Percentiles rank a stretch among this genome's conserved stretches.
These are phyloP conservation scores for Pogonognathellus flavescens DNA, from an alignment of 1,140 invertebrate species.

Conservation along the genomic window DNA sequence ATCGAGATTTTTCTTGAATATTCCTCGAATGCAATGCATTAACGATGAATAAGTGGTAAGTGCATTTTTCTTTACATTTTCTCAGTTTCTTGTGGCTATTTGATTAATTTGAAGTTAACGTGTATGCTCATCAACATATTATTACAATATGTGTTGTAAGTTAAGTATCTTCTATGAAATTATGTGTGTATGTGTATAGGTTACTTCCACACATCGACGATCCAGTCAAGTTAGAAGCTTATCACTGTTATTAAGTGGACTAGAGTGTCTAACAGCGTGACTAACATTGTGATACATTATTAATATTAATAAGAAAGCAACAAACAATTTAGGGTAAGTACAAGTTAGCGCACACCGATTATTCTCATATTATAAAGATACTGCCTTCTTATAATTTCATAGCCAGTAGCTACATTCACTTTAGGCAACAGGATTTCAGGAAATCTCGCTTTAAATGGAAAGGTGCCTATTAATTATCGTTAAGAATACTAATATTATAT, in stretches of 20 bases:
- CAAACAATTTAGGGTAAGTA: neutral
- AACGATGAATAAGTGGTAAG: neutral
- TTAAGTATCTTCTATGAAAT: too few species aligned
- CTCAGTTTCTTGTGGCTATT: conserved; percentile 13
- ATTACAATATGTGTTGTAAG: too few species aligned
- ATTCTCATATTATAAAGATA: too few species aligned
- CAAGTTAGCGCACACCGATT: too few species aligned
- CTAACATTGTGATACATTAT: too few species aligned
- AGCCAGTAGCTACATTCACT: conserved; percentile 1
- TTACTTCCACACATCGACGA: too few species aligned
- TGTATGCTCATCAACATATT: too few species aligned
- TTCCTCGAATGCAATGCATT: neutral
- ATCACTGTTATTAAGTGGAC: too few species aligned
- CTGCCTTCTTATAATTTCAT: neutral
- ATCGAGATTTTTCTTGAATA: too few species aligned
- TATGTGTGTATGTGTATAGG: too few species aligned
- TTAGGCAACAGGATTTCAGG: neutral
- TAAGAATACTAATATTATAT: conserved; percentile 48
- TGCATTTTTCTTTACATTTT: conserved; percentile 28
- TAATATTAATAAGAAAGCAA: conserved; percentile 12
- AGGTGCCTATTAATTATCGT: conserved; percentile 40
- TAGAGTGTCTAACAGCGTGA: too few species aligned
- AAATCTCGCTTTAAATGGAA: conserved; percentile 33
- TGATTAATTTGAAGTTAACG: conserved; percentile 21
- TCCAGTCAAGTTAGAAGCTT: too few species aligned